phyloP scores from a whole-genome alignment of 2,113 vertebrate genomes.

The Ramphastos sulfuratus region DNA sequence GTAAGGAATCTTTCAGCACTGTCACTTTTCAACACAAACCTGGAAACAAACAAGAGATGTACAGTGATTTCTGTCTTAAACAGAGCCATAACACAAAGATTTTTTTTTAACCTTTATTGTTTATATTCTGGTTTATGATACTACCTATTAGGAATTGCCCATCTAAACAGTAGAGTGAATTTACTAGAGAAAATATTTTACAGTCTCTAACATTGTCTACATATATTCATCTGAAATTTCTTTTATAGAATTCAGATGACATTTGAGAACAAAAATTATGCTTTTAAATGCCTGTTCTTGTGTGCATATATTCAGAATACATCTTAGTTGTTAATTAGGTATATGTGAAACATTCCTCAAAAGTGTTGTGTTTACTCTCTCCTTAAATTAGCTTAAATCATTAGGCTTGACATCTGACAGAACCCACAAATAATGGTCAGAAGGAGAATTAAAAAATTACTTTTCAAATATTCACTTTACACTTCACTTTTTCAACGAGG shows the following conservation, averaged over 20 bases:
- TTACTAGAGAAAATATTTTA: neutral
- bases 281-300: neutral
- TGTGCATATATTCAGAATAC: neutral
- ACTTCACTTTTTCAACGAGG: neutral
- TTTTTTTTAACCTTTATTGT: neutral
- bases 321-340: neutral
- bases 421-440: neutral
- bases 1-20: neutral
- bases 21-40: neutral
- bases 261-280: neutral
- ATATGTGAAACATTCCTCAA: neutral
- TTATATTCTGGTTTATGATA: neutral
- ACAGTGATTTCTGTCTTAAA: neutral
- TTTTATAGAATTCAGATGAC: neutral
- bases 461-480: neutral
- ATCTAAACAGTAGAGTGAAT: neutral
- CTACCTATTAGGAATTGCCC: neutral
- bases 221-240: neutral
- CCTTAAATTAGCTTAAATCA: neutral
- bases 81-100: neutral
- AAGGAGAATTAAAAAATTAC: neutral
- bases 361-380: neutral
- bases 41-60: neutral
- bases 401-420: neutral
- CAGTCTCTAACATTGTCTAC: neutral